Evolutionary conservation across 2,113 vertebrate species (phyloP).

Genomic region (Poeciliopsis occidentalis): DNA sequence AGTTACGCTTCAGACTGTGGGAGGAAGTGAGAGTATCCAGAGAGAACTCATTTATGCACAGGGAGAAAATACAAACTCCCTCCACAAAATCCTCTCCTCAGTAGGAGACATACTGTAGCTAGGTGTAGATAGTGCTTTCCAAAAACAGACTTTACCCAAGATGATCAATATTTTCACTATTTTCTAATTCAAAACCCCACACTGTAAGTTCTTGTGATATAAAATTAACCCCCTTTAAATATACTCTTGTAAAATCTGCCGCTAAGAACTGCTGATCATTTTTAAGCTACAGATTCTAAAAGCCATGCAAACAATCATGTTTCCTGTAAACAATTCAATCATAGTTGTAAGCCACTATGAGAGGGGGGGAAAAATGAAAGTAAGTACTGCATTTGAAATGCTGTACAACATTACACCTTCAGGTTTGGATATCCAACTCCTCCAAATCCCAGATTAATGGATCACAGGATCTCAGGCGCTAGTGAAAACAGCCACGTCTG

Average conservation of each 20-base stretch:
- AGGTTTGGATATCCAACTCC: slow-evolving; percentile 59
- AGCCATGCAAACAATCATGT: not conserved
- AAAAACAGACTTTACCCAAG: not conserved
- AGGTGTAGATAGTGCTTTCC: not conserved
- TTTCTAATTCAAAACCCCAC: not conserved
- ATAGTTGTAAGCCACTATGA: slow-evolving; percentile 22
- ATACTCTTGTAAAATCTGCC: not conserved
- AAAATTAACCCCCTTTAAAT: not conserved
- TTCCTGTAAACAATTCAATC: slow-evolving; percentile 9
- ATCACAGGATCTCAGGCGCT: slow-evolving; percentile 64
- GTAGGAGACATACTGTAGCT: not conserved
- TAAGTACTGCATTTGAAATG: slow-evolving; percentile 57
- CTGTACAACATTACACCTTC: slow-evolving; percentile 53
- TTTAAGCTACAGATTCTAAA: not conserved
- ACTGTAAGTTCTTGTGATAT: not conserved
- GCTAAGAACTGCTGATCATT: not conserved
- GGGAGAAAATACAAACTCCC: too few relatives aligned
- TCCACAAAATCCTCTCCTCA: too few relatives aligned
- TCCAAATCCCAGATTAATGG: slow-evolving; percentile 68
- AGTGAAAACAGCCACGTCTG: slow-evolving; percentile 69
- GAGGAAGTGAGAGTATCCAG: too few relatives aligned
- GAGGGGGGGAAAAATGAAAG: slow-evolving; percentile 46
- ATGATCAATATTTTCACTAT: not conserved
- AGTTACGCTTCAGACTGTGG: too few relatives aligned
- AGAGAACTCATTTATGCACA: too few relatives aligned